Evolutionary conservation across 2,113 vertebrate genomes (phyloP).

Genomic region (Romanogobio albipinnatus): DNA sequence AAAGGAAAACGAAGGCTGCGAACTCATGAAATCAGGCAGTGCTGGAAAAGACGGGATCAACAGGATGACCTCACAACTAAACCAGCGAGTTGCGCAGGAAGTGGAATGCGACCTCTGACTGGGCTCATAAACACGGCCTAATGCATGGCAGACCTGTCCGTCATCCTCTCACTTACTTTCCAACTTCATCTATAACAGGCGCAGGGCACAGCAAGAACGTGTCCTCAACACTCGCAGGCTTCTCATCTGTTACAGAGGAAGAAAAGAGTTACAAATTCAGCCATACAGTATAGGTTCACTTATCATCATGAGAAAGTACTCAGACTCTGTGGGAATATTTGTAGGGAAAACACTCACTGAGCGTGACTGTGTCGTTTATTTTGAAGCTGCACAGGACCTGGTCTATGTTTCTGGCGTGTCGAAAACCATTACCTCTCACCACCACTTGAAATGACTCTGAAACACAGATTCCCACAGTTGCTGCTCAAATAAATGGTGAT

Average conservation of each 20-base stretch:
- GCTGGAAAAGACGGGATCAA: not conserved
- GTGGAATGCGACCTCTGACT: slow-evolving; percentile 60
- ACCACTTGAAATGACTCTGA: slow-evolving; percentile 87
- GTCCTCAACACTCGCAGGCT: slow-evolving; percentile 76
- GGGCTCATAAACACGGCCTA: slow-evolving; percentile 64
- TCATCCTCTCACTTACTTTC: slow-evolving; percentile 80
- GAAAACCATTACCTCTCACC: slow-evolving; percentile 86
- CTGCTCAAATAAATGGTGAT: slow-evolving; percentile 5
- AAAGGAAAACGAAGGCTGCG: not conserved
- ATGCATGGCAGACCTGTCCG: slow-evolving; percentile 61
- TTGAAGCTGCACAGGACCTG: slow-evolving; percentile 92
- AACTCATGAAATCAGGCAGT: not conserved
- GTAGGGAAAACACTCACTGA: slow-evolving; percentile 78
- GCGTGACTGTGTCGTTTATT: slow-evolving; percentile 80
- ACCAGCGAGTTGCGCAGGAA: slow-evolving; percentile 17
- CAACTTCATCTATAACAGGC: slow-evolving; percentile 80
- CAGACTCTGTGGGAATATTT: too few relatives aligned
- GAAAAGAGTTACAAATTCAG: not conserved
- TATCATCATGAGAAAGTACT: not conserved
- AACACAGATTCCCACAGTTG: slow-evolving; percentile 34
- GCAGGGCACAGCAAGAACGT: slow-evolving; percentile 85
- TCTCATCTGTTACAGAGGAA: slow-evolving; percentile 75
- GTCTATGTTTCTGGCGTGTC: slow-evolving; percentile 80
- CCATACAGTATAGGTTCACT: too few relatives aligned
- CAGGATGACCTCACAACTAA: slow-evolving; percentile 12